Evolutionary conservation across 2,888 invertebrate genomes (phyloP), one percentile per base, ranked within the genome.

Genomic region (Drosophila meridiana): DNA sequence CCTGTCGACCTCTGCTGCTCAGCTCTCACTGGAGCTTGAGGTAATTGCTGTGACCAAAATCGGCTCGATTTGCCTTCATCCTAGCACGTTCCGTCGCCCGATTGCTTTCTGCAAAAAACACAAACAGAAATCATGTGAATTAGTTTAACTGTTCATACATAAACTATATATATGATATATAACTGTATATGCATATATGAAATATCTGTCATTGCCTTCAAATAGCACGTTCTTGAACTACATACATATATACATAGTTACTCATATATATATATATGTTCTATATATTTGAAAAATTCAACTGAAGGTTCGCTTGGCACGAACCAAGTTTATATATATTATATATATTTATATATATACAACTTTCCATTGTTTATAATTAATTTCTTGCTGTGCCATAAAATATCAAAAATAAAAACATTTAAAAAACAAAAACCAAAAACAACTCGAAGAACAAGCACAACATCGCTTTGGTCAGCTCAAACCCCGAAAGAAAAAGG

Each of bases 21-120:
- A 9, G 59, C 40, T 38, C 69, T 76, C 64, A 92, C 93, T 93
- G 94, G 92, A 94, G 94, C 93, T 94, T 93, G 91, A 92, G 91
- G 87, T 91, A 78, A 74, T 82, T 78, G 64, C 86, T 76, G 92
- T 92, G 93, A 95, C 95, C 95, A 94, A 95, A 95, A 95, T 95
- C 95, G 93, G 92, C 93, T 89, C 76, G 84, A 93, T 94, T 94
- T 93, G 94, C 94, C 94, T 93, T 94, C 94, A 95, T 96, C 95
- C 91, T 78, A 75, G 75, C 75, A 78, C 73, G 68, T 73, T 69
- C 50, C 43, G n/a, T 53, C 53, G 60, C 45, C 65, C 75, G 87
- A 90, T 95, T 95, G 95, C 95, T 95, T 93, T 93, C 94, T 94
- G 93, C 28, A 94, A 94, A 76, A 40, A 65, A 26, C 11, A 26